These are phyloP conservation scores for Anaspis maculata DNA, from an alignment of 2,888 invertebrate genomes.

Conservation along the genomic window DNA sequence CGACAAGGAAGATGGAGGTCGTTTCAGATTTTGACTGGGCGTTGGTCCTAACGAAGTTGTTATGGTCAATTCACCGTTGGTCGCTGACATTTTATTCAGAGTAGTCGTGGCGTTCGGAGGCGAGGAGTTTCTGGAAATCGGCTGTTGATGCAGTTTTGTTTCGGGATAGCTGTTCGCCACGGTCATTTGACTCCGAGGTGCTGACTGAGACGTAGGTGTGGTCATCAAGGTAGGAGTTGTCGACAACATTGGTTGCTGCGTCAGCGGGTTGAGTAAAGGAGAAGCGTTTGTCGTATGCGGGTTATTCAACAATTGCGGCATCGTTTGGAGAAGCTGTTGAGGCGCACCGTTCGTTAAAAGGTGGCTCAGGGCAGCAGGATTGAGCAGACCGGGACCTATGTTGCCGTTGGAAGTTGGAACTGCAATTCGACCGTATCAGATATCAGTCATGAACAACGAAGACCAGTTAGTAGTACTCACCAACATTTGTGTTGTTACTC, in stretches of 20 bases:
- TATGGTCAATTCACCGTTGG: slow-evolving; percentile 76
- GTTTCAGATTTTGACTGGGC: slow-evolving; percentile 47
- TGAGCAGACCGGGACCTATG: slow-evolving; percentile 58
- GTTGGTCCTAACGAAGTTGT: slow-evolving; percentile 63
- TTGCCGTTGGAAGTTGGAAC: slow-evolving; percentile 56
- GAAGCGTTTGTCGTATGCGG: slow-evolving; percentile 20
- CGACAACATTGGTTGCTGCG: slow-evolving; percentile 24
- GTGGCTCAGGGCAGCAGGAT: slow-evolving; percentile 60
- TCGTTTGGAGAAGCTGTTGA: slow-evolving; percentile 66
- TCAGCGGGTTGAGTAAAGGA: slow-evolving; percentile 33
- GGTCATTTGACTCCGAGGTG: slow-evolving; percentile 35
- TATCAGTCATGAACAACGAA: no score
- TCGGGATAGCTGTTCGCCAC: slow-evolving; percentile 28
- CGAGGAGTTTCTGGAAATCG: slow-evolving; percentile 31
- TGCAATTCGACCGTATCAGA: no score
- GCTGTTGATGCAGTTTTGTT: slow-evolving; percentile 29
- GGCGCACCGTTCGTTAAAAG: slow-evolving; percentile 63
- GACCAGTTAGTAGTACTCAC: no score
- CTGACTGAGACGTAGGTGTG: slow-evolving; percentile 10
- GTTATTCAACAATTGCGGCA: slow-evolving; percentile 54
- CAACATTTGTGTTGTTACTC: slow-evolving; percentile 20
- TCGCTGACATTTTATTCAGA: slow-evolving; percentile 57
- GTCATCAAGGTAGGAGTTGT: slow-evolving; percentile 19
- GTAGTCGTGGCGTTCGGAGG: slow-evolving; percentile 27
- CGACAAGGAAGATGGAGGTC: slow-evolving; percentile 58